Evolutionary conservation across 2,888 invertebrate genomes (phyloP).

Genomic region (Stomorhina lunata): DNA sequence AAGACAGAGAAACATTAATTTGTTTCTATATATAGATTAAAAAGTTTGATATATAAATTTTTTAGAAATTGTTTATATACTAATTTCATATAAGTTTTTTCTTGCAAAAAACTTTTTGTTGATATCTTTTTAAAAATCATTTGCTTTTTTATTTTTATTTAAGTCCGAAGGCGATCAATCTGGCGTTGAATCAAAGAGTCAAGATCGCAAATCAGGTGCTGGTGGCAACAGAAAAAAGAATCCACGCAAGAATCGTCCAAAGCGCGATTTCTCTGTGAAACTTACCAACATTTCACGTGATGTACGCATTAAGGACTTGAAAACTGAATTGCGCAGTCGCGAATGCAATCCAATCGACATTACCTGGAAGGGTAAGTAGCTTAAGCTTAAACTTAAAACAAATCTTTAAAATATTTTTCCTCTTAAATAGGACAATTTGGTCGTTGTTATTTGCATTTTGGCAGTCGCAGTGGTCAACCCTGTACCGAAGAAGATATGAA

Average conservation of each 20-base stretch:
- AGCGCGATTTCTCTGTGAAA: conserved; percentile 79
- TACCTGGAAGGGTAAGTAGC: conserved; percentile 85
- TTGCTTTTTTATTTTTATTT: conserved; percentile 6
- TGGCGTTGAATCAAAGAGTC: conserved; percentile 76
- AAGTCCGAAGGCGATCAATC: conserved; percentile 79
- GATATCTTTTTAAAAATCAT: background rate
- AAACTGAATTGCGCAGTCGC: conserved; percentile 86
- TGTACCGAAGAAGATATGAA: conserved; percentile 78
- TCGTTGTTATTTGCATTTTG: conserved; percentile 88
- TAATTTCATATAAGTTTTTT: background rate
- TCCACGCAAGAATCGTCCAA: conserved; percentile 72
- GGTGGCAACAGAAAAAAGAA: conserved; percentile 68
- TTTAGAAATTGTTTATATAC: background rate
- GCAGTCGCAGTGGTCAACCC: conserved; percentile 82
- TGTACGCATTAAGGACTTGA: conserved; percentile 87
- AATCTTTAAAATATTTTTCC: background rate
- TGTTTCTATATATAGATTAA: no score
- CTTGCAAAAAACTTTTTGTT: background rate
- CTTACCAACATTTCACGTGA: conserved; percentile 87
- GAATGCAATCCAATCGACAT: conserved; percentile 89
- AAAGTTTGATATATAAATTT: no score
- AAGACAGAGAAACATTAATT: no score
- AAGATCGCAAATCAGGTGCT: conserved; percentile 74
- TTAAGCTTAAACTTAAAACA: no score
- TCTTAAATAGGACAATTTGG: conserved; percentile 82